Evolutionary conservation across 2,797 vertebrate species (phyloP).

Genomic region (Leuciscus waleckii): DNA sequence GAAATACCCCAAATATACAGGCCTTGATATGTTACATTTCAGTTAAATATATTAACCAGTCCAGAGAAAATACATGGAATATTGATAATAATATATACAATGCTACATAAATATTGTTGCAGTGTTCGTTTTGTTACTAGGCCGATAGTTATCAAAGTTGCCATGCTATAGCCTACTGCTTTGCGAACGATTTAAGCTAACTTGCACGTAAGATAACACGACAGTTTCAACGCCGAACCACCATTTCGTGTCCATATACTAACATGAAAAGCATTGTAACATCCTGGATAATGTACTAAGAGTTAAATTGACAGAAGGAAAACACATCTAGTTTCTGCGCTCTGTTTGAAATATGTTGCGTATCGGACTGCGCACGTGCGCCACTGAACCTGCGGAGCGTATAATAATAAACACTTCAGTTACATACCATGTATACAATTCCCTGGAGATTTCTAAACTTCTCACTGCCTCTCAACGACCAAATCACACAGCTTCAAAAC

Average conservation of each 20-base stretch:
- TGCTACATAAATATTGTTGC: background rate
- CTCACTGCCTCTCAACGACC: background rate
- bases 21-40: background rate
- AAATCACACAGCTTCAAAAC: background rate
- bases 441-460: conserved; percentile 31
- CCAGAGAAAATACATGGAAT: background rate
- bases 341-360: background rate
- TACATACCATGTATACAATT: conserved; percentile 31
- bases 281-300: background rate
- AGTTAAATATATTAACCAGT: background rate
- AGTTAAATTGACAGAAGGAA: background rate
- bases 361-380: background rate
- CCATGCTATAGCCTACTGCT: background rate
- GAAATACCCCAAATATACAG: background rate
- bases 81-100: background rate
- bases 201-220: background rate
- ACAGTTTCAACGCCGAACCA: background rate
- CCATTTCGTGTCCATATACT: background rate
- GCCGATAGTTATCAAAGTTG: background rate
- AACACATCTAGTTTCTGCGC: background rate
- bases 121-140: background rate
- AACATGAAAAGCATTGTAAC: background rate
- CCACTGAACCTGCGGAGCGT: background rate
- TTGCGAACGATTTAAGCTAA: background rate
- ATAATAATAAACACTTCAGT: conserved; percentile 61